Conservation (phyloP, 2,113 vertebrate species). For the Pterophyllum scalare region DNA sequence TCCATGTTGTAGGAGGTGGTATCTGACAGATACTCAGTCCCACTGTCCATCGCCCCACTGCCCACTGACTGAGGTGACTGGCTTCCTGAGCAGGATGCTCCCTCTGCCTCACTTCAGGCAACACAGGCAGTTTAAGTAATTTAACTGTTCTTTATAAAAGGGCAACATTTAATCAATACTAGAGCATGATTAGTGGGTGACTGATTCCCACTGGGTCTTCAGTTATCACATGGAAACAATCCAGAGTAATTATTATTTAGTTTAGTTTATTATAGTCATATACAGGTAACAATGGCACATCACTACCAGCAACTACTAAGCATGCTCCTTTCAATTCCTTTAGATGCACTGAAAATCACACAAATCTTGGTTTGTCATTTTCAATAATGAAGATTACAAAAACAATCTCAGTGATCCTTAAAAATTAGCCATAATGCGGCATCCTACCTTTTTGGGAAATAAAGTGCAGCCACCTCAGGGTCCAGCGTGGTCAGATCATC, state of each 20-base stretch:
- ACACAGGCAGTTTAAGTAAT: neutral
- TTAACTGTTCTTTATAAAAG: neutral
- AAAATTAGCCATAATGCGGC: neutral
- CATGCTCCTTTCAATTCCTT: neutral
- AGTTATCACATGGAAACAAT: too few relatives aligned
- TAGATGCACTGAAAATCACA: too few relatives aligned
- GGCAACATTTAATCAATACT: neutral
- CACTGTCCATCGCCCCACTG: conserved; percentile 76
- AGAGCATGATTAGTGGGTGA: neutral
- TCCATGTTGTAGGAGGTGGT: conserved; percentile 72
- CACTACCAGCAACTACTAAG: too few relatives aligned
- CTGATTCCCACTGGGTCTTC: too few relatives aligned
- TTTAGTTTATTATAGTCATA: too few relatives aligned
- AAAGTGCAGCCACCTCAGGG: conserved; percentile 84
- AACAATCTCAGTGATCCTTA: neutral
- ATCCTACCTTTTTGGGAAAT: conserved; percentile 87
- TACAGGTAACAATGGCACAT: too few relatives aligned
- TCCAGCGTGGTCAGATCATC: conserved; percentile 85
- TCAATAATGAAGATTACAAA: neutral
- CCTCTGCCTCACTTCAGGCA: conserved; percentile 79
- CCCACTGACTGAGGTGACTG: conserved; percentile 78
- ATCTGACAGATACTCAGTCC: conserved; percentile 70
- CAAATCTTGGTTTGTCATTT: neutral
- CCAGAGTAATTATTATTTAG: too few relatives aligned
- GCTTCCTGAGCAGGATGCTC: conserved; percentile 55